Percentiles rank a stretch among this genome's conserved stretches.
phyloP scores from a whole-genome alignment of 2,113 vertebrate genomes.

The Butorides virescens region DNA sequence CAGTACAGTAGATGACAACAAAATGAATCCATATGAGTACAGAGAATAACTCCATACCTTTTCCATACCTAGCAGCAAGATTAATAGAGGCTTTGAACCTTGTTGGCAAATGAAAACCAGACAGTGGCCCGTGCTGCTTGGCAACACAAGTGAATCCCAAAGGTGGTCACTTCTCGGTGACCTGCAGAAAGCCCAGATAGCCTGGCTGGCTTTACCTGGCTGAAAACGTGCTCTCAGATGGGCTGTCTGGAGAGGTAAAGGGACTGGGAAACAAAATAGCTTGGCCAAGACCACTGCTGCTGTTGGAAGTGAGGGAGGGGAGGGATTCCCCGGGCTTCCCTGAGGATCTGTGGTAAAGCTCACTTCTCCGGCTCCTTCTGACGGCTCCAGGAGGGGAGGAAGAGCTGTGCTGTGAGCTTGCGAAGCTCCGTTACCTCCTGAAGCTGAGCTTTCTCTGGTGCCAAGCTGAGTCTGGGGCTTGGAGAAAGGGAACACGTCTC shows the following conservation, averaged over 20 bases:
- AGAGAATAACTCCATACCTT: not conserved
- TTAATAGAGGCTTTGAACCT: not conserved
- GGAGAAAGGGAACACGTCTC: not conserved
- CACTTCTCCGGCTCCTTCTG: not conserved
- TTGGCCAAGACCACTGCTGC: not conserved
- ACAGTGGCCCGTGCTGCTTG: not conserved
- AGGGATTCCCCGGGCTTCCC: not conserved
- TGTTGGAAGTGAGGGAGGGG: not conserved
- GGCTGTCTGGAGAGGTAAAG: not conserved
- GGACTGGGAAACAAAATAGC: not conserved
- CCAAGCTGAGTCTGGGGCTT: not conserved
- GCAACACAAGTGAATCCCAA: not conserved
- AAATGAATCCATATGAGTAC: not conserved
- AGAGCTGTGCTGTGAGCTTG: not conserved
- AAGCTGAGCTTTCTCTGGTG: not conserved
- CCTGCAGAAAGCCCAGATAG: not conserved
- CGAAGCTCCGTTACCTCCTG: not conserved
- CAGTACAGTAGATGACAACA: not conserved
- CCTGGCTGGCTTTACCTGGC: not conserved
- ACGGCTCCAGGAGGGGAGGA: not conserved
- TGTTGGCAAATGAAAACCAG: not conserved
- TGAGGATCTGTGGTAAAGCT: not conserved
- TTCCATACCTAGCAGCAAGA: not conserved
- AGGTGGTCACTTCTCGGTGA: not conserved
- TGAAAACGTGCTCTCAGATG: not conserved